Base-by-base conservation (phyloP, 1,140 invertebrate species). In the Monochamus saltuarius region DNA sequence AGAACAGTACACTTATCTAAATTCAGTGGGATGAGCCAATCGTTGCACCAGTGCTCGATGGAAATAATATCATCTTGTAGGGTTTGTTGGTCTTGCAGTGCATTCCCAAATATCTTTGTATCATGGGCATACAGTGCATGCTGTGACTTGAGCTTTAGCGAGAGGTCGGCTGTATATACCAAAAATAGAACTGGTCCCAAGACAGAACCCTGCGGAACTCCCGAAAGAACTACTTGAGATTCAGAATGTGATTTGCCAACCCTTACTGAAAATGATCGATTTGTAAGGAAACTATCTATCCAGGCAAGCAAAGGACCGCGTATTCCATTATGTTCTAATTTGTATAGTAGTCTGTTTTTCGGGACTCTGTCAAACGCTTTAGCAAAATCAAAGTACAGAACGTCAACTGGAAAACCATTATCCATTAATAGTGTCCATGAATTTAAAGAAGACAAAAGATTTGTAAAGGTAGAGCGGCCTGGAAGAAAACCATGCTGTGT, bases 191-290 rank as follows among this genome's bases (percentile, higher is more conserved):
- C n/a, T 13, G 56, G 56, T 40, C 56, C 47, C 0, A 59, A 34
- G 9, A 59, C 56, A 8, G 56, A 59, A n/a, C 45, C 45, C 19
- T 52, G 47, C 3, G 56, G 56, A 8, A 65, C 51, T 53, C 56
- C 56, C 9, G 9, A 40, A 4, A 17, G 16, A 35, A 59, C 56
- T 11, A 22, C 42, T 54, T 38, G 51, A n/a, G 42, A 14, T 10
- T 53, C 34, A n/a, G 47, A 59, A 13, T 7, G 13, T 16, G 10
- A 14, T 6, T 50, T 16, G 7, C 16, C 47, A 34, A 59, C 19
- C 29, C 19, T 52, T 14, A 59, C 40, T 22, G 14, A n/a, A 10
- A 40, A 39, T 14, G 14, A 7, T n/a, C 56, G 56, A 13, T 52
- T 37, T 9, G 10, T 29, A 14, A 59, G 35, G 16, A 17, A 59